Evolutionary conservation across 2,113 vertebrate species (phyloP).

Genomic region (Takifugu flavidus): DNA sequence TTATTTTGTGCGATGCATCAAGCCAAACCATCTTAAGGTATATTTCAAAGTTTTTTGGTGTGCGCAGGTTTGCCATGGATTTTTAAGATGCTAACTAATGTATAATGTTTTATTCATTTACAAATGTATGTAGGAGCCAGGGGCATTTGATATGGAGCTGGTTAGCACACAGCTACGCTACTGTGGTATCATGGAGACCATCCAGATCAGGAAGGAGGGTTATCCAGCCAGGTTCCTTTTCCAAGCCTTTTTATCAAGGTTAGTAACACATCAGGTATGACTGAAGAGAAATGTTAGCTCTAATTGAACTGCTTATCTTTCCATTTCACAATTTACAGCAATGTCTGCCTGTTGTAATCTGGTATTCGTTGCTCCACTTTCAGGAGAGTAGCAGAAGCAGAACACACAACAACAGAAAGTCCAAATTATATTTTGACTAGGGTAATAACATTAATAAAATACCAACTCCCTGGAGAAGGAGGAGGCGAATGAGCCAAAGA

Average conservation of each 20-base stretch:
- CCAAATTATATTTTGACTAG: not conserved
- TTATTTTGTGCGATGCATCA: constrained; percentile 95
- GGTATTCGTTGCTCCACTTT: too few species aligned
- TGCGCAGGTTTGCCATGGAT: constrained; percentile 35
- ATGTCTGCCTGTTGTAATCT: too few species aligned
- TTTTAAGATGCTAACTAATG: not conserved
- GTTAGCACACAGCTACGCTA: constrained; percentile 87
- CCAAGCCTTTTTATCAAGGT: constrained; percentile 88
- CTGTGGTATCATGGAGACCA: constrained; percentile 92
- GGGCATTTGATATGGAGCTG: constrained; percentile 85
- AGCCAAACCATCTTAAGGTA: constrained; percentile 97
- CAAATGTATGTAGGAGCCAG: constrained; percentile 73
- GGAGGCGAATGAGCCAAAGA: too few species aligned
- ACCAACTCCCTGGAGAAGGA: too few species aligned
- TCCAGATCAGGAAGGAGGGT: constrained; percentile 92
- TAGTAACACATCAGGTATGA: not conserved
- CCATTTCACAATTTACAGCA: too few species aligned
- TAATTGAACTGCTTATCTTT: too few species aligned
- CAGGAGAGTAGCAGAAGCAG: too few species aligned
- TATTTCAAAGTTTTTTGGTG: constrained; percentile 20
- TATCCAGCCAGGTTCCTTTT: constrained; percentile 89
- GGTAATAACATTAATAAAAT: too few species aligned
- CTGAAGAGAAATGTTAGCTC: too few species aligned
- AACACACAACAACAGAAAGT: not conserved
- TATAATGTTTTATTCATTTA: not conserved